Evolutionary conservation across 2,113 vertebrate genomes (phyloP).

Genomic region (Caloenas nicobarica): DNA sequence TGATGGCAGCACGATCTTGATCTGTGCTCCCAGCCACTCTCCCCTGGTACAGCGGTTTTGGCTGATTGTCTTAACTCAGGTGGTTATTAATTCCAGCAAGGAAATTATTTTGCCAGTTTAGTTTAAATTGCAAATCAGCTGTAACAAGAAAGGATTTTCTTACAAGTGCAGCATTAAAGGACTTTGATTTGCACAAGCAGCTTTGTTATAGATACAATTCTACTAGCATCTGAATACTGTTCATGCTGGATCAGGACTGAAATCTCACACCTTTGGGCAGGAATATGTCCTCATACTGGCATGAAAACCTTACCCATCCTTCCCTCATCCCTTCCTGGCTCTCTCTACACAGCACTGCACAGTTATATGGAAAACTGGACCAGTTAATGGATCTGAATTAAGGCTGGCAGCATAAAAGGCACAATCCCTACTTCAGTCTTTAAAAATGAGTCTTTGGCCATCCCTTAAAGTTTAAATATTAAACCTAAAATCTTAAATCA

Average conservation of each 20-base stretch:
- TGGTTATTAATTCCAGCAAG: background rate
- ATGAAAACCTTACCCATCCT: background rate
- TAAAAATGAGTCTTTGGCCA: background rate
- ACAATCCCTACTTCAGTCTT: background rate
- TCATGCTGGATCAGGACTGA: background rate
- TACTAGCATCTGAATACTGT: too few relatives aligned
- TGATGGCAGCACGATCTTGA: background rate
- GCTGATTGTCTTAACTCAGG: background rate
- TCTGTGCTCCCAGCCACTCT: background rate
- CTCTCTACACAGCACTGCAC: background rate
- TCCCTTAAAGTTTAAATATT: background rate
- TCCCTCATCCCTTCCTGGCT: too few relatives aligned
- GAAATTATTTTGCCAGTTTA: background rate
- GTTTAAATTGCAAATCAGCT: background rate
- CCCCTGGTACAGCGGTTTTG: background rate
- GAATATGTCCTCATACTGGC: background rate
- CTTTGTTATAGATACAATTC: background rate
- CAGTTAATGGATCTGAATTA: background rate
- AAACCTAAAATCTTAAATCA: background rate
- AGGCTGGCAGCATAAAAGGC: background rate
- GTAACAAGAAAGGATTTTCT: background rate
- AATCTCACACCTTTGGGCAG: background rate
- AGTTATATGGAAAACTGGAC: background rate
- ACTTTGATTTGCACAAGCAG: background rate
- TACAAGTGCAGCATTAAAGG: background rate